Evolutionary conservation across 2,888 invertebrate genomes (phyloP), one percentile per base, ranked within the genome.

Genomic region (Hirtodrosophila cameraria): DNA sequence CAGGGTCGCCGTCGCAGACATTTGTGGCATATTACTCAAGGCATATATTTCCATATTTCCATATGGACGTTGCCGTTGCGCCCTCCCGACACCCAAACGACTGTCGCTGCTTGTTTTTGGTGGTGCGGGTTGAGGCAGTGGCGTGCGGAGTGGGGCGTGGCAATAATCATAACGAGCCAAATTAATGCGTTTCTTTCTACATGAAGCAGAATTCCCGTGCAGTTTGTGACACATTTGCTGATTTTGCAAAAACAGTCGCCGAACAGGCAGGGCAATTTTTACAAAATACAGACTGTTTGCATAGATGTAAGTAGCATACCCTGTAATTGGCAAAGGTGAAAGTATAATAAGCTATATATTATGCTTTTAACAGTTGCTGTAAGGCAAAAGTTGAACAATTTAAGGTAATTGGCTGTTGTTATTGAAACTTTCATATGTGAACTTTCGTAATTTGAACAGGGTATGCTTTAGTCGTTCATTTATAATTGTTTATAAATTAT

Each of bases 161-260:
- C 84, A 72, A 74, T 86, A 86, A 79, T 83, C 79, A 83, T 88
- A 87, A 87, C 87, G 87, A 87, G 87, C 80, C 74, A 85, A 88
- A 88, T 89, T 88, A 88, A 88, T 88, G 89, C 77, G 87, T 84
- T 86, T 88, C 82, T 78, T 85, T 79, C 84, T 77, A 88, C 78
- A 86, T 88, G 83, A 83, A 75, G 89, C 89, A 89, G 88, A 86
- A 88, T 81, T 88, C 89, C 80, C 89, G 87, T 85, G 79, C 81
- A 81, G 66, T 55, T 64, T 69, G 65, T 62, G 77, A 74, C 82
- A 83, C 84, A 83, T 86, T 83, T 81, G 82, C 78, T 84, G 86
- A 82, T 80, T 80, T 81, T 16, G 71, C 71, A 46, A 15, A 55
- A 18, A 55, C 11, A 27, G 54, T 45, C 18, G 45, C 12, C 42